Conservation (phyloP, 2,113 vertebrate species). For the Leucosticte australis region DNA sequence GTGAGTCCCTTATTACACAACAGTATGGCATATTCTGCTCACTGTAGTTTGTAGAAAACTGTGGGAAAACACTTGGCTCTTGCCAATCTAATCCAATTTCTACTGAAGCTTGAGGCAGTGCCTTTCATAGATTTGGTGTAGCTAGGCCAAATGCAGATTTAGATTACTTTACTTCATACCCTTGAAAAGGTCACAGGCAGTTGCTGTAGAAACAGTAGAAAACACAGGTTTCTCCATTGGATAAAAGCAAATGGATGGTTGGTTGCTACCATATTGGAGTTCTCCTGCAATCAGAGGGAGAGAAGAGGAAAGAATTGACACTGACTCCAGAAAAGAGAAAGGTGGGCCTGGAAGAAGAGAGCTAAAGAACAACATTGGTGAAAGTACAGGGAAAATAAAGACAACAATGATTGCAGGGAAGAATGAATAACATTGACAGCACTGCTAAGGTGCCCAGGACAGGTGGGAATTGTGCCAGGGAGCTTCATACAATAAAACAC, state of each 20-base stretch:
- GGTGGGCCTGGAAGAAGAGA: background rate
- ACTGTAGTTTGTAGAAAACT: background rate
- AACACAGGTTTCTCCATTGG: background rate
- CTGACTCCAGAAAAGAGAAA: background rate
- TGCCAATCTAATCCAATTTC: background rate
- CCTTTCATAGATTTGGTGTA: background rate
- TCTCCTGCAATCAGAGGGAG: background rate
- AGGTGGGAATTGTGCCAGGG: background rate
- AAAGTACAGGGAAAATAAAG: background rate
- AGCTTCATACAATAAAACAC: background rate
- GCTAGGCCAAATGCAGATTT: background rate
- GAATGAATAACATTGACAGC: background rate
- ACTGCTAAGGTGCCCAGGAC: background rate
- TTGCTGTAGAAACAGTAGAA: background rate
- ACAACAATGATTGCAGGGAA: background rate
- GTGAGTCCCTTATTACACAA: background rate
- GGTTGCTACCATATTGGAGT: background rate
- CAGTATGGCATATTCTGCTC: background rate
- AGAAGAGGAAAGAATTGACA: background rate
- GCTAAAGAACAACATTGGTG: background rate
- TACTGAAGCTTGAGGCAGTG: background rate
- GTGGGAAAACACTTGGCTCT: background rate
- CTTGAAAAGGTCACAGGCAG: background rate
- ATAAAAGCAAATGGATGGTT: background rate
- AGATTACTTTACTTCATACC: background rate